Percentiles rank a stretch among this genome's conserved stretches.
These are phyloP conservation scores for Nymphicus hollandicus DNA, from an alignment of 2,113 vertebrate genomes.

Conservation along the genomic window DNA sequence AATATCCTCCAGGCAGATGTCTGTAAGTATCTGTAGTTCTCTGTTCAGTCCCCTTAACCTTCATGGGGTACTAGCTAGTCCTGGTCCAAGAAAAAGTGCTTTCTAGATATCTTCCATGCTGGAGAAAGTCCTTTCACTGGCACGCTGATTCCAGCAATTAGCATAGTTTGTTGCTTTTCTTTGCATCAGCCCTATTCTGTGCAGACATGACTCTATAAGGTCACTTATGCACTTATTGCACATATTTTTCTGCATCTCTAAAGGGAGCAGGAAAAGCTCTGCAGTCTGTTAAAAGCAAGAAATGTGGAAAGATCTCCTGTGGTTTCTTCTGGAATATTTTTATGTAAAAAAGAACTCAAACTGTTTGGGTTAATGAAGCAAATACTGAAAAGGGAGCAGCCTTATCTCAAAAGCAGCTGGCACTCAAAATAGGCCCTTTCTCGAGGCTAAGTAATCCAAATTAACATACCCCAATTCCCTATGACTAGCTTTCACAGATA, in stretches of 20 bases:
- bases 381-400: not conserved
- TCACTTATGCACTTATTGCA: not conserved
- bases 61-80: not conserved
- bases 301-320: not conserved
- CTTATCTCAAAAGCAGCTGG: not conserved
- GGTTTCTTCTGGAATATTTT: not conserved
- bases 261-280: not conserved
- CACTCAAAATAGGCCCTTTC: not conserved
- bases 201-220: not conserved
- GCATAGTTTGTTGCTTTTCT: not conserved
- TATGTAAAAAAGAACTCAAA: not conserved
- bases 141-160: not conserved
- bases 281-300: not conserved
- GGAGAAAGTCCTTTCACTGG: not conserved
- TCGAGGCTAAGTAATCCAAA: not conserved
- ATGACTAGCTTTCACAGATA: not conserved
- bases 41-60: not conserved
- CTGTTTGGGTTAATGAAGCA: not conserved
- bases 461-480: not conserved
- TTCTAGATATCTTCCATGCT: not conserved
- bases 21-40: conserved; percentile 31
- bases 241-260: not conserved
- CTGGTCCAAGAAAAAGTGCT: not conserved
- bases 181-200: not conserved
- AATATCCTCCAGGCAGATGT: conserved; percentile 54